phyloP scores from a whole-genome alignment of 1,140 invertebrate species.

The Drosophila bifasciata region DNA sequence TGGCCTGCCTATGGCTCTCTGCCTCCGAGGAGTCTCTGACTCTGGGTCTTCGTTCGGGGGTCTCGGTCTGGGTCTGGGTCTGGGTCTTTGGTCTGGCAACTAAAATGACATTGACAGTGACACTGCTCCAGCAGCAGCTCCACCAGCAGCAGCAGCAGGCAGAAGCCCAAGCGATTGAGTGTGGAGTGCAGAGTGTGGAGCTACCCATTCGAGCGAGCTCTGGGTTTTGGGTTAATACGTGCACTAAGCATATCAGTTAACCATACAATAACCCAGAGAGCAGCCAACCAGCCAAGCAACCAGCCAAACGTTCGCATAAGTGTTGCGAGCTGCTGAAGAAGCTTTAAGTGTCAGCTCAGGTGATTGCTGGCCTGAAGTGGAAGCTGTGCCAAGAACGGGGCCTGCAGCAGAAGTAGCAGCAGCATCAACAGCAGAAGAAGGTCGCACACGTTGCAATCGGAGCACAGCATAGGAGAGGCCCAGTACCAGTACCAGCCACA shows the following conservation, averaged over 20 bases:
- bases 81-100: slow-evolving; percentile 23
- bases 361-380: slow-evolving; percentile 63
- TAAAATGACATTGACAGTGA: slow-evolving; percentile 82
- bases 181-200: slow-evolving; percentile 30
- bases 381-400: not conserved
- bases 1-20: slow-evolving; percentile 28
- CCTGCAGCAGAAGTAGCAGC: slow-evolving; percentile 14
- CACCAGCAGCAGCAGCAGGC: slow-evolving; percentile 53
- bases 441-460: slow-evolving; percentile 46
- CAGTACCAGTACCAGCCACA: too few species aligned
- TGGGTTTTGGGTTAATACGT: slow-evolving; percentile 71
- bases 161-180: slow-evolving; percentile 53
- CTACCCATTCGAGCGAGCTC: not conserved
- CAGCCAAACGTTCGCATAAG: slow-evolving; percentile 63
- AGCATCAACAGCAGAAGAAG: slow-evolving; percentile 18
- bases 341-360: slow-evolving; percentile 79
- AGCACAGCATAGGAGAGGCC: not conserved
- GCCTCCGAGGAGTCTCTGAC: slow-evolving; percentile 7
- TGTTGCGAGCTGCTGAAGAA: slow-evolving; percentile 80
- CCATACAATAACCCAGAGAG: slow-evolving; percentile 71
- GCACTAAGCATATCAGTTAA: slow-evolving; percentile 82
- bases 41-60: slow-evolving; percentile 20
- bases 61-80: slow-evolving; percentile 13
- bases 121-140: slow-evolving; percentile 66
- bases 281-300: not conserved